Conservation (phyloP, 1,140 invertebrate genomes). For the Portunus trituberculatus region DNA sequence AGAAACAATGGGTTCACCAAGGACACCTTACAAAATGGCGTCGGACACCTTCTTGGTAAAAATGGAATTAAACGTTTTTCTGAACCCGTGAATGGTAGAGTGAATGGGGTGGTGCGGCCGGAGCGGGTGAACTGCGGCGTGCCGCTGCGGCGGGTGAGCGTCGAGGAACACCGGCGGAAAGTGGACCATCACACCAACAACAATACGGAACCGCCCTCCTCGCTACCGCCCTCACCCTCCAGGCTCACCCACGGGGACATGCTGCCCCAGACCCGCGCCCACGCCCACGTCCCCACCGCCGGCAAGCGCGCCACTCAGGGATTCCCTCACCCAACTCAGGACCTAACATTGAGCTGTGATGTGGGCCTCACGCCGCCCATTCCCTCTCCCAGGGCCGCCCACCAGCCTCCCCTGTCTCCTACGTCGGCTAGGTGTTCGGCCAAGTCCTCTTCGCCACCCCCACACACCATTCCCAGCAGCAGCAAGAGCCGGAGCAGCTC, state of each 20-base stretch:
- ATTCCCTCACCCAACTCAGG: constrained; percentile 66
- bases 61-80: constrained; percentile 64
- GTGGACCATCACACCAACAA: constrained; percentile 54
- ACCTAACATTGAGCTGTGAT: constrained; percentile 72
- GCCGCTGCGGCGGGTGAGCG: constrained; percentile 41
- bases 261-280: constrained; percentile 17
- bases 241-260: constrained; percentile 30
- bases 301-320: constrained; percentile 69
- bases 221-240: constrained; percentile 54
- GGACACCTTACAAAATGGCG: constrained; percentile 60
- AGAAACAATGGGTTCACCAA: constrained; percentile 61
- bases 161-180: constrained; percentile 42
- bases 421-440: constrained; percentile 69
- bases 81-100: constrained; percentile 42
- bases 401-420: constrained; percentile 67
- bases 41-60: constrained; percentile 62
- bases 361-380: constrained; percentile 63
- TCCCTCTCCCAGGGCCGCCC: constrained; percentile 35
- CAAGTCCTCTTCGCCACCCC: constrained; percentile 67
- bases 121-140: constrained; percentile 41
- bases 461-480: constrained; percentile 46
- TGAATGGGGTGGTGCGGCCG: constrained; percentile 61
- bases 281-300: constrained; percentile 39
- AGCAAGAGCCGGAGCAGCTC: constrained; percentile 61
- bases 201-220: constrained; percentile 54